These are phyloP conservation scores for Notechis scutatus DNA, from an alignment of 2,113 vertebrate genomes.

Conservation along the genomic window DNA sequence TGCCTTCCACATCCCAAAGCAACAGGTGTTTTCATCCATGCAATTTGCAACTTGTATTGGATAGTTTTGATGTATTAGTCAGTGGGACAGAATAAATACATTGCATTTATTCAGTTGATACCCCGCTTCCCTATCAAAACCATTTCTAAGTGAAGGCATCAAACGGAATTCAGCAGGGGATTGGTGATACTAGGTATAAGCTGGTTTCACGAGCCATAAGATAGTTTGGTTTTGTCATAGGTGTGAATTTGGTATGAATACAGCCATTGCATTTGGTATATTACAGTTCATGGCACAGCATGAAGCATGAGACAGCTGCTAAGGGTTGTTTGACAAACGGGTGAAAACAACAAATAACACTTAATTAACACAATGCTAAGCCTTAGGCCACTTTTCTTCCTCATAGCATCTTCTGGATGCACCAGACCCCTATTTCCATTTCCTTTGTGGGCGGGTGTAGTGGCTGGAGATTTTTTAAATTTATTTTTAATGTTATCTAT, in stretches of 20 bases:
- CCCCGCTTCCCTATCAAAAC: background rate
- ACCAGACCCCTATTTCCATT: background rate
- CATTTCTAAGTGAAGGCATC: background rate
- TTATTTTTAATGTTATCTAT: background rate
- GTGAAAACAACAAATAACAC: background rate
- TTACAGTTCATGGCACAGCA: background rate
- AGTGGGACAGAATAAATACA: background rate
- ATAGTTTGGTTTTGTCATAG: background rate
- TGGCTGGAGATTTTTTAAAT: background rate
- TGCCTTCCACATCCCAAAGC: background rate
- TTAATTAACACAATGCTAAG: background rate
- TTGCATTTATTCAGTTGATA: background rate
- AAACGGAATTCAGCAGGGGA: background rate
- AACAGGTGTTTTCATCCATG: background rate
- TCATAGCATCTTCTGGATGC: background rate
- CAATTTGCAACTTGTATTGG: background rate
- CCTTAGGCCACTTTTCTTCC: background rate
- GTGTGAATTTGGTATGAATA: background rate
- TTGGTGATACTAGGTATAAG: background rate
- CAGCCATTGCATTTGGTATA: background rate
- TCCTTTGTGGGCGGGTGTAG: background rate
- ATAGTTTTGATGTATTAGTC: background rate
- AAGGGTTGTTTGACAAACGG: background rate
- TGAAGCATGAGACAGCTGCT: background rate
- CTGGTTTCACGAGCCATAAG: background rate